A percentile compares a stretch with the other conserved stretches of the same genome.
Conservation (phyloP, 35 echinoderm and acorn worm genomes). For the Stichopus chloronotus region DNA sequence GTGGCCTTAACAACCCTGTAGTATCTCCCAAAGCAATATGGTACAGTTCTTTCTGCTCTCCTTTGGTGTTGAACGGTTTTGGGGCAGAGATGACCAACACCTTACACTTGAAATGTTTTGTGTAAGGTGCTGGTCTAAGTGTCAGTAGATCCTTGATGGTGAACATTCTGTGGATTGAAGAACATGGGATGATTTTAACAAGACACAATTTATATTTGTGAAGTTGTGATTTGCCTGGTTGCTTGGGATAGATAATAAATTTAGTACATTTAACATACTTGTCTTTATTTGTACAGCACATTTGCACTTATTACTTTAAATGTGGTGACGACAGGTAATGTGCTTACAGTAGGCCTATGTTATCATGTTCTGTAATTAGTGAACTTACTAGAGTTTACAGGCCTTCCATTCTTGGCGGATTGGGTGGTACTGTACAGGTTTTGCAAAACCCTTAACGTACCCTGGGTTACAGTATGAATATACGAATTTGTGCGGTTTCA, state of each 20-base stretch:
- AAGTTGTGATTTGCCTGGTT: neutral
- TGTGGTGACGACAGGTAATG: neutral
- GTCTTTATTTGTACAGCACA: neutral
- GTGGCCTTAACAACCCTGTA: constrained; percentile 6
- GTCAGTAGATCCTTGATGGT: constrained; percentile 15
- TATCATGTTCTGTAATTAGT: neutral
- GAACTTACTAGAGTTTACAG: neutral
- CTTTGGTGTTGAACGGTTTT: constrained; percentile 12
- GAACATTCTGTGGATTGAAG: constrained; percentile 25
- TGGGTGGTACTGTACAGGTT: neutral
- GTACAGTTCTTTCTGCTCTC: constrained; percentile 26
- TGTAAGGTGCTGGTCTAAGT: neutral
- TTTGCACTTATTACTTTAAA: neutral
- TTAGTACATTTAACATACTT: neutral
- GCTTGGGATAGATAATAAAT: neutral
- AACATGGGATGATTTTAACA: neutral
- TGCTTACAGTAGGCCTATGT: neutral
- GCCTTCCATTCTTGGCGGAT: neutral
- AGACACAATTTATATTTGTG: neutral
- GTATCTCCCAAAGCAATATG: neutral
- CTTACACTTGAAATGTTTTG: constrained; percentile 13
- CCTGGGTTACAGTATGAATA: neutral
- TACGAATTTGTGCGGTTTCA: neutral
- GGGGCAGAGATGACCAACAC: neutral
- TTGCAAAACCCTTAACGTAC: neutral